phyloP scores from a whole-genome alignment of 64 coral and sea anemone genomes.

The Pocillopora verrucosa region DNA sequence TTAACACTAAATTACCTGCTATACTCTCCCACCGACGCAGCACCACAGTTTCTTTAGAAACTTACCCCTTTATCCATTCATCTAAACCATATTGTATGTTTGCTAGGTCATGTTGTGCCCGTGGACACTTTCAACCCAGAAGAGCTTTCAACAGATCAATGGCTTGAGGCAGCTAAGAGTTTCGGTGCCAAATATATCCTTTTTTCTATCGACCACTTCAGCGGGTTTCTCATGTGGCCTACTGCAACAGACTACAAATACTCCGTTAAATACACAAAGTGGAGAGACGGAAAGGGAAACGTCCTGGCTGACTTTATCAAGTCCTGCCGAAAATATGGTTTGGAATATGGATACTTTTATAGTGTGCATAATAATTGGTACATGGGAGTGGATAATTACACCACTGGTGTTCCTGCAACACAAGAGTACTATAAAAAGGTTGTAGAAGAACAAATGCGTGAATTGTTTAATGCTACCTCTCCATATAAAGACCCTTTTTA shows the following conservation, averaged over 20 bases:
- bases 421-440: conserved; percentile 52
- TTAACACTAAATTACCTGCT: too few relatives aligned
- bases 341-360: conserved; percentile 74
- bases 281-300: conserved; percentile 70
- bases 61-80: neutral
- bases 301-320: conserved; percentile 69
- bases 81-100: neutral
- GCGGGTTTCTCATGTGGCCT: conserved; percentile 85
- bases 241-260: conserved; percentile 78
- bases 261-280: conserved; percentile 71
- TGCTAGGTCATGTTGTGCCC: conserved; percentile 53
- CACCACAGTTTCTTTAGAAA: too few relatives aligned
- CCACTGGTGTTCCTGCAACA: conserved; percentile 1
- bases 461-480: conserved; percentile 44
- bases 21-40: too few relatives aligned
- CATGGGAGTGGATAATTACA: conserved; percentile 76
- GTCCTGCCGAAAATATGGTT: conserved; percentile 62
- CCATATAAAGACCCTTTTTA: conserved; percentile 84
- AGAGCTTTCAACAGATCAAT: conserved; percentile 82
- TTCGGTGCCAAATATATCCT: conserved; percentile 88
- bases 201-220: conserved; percentile 79
- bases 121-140: conserved; percentile 68
- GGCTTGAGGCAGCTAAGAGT: conserved; percentile 70
- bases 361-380: conserved; percentile 91
- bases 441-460: conserved; percentile 60